These are phyloP conservation scores for Ophion costatus DNA, from an alignment of 2,888 invertebrate species.

Conservation along the genomic window DNA sequence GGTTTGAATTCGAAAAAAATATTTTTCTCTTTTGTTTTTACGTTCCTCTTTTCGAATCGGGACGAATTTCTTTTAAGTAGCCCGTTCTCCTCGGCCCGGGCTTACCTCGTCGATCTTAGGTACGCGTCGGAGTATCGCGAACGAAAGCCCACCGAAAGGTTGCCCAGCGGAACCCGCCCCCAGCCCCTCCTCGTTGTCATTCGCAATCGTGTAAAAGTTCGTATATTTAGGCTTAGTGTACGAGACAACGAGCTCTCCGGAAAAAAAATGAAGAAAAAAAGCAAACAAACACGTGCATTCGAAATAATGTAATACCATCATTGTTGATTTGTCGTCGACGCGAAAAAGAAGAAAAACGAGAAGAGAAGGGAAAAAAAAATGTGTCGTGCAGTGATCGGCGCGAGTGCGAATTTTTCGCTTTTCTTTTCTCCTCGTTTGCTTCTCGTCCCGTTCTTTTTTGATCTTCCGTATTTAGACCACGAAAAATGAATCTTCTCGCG, in stretches of 20 bases:
- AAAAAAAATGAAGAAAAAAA: neutral
- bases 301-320: conserved; percentile 49
- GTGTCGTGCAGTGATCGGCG: conserved; percentile 11
- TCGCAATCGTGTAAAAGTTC: conserved; percentile 23
- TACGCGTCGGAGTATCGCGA: neutral
- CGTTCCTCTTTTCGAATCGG: neutral
- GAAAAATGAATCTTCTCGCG: conserved; percentile 70
- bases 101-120: neutral
- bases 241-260: neutral
- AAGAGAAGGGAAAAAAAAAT: neutral
- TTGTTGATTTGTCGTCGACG: conserved; percentile 59
- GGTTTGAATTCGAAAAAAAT: neutral
- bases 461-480: conserved; percentile 62
- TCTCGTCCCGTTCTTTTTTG: conserved; percentile 50
- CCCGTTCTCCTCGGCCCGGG: neutral
- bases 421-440: conserved; percentile 13
- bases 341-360: conserved; percentile 31
- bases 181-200: neutral
- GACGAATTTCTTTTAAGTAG: neutral
- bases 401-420: neutral
- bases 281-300: conserved; percentile 32
- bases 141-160: neutral
- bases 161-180: neutral
- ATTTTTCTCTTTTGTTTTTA: neutral
- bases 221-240: conserved; percentile 15